Base-by-base conservation (phyloP, 2,113 vertebrate genomes). In the Lontra canadensis region DNA sequence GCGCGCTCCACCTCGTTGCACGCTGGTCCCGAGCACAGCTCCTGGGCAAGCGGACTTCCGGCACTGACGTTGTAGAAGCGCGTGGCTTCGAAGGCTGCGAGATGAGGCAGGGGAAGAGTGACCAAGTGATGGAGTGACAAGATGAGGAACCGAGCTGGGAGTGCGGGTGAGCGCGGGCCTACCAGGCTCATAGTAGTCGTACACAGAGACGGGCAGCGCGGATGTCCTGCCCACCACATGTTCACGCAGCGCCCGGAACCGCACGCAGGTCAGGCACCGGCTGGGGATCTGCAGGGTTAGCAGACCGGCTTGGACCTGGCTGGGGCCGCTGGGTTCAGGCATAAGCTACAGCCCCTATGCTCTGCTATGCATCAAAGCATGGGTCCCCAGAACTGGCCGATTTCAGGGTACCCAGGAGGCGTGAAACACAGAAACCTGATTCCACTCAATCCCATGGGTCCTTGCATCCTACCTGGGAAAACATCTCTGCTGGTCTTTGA, bases 131-230 rank as follows among this genome's bases (percentile, higher is more conserved):
- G 36, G 36, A 55, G 6, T 36, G 96, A 74, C 80, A 52, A 18
- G 79, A 55, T 4, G 29, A 52, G 39, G n/a, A 49, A n/a, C 36
- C 1, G 31, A 73, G 88, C 26, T 4, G 39, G 47, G 67, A 59
- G 52, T 31, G 84, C 23, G 21, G n/a, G 57, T n/a, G 47, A 7
- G 59, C 39, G 49, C 49, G 26, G 73, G 95, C 98, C 1, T 98
- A 99, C 99, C 99, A 98, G 99, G 99, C 98, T 99, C 99, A 0
- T 99, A 99, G 98, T 99, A 99, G 98, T 99, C 99, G 0, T 99
- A 99, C 88, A 99, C 99, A 74, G 99, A 99, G 98, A 99, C 99
- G 1, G 99, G 99, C 96, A 99, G 99, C 5, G 99, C 99, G 2
- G 99, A 99, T 0, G 99, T 99, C 98, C 99, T 99, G 97, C 99